Evolutionary conservation across 1,140 invertebrate genomes (phyloP), one percentile per base, ranked within the genome.

Genomic region (Zaprionus gabonicus): DNA sequence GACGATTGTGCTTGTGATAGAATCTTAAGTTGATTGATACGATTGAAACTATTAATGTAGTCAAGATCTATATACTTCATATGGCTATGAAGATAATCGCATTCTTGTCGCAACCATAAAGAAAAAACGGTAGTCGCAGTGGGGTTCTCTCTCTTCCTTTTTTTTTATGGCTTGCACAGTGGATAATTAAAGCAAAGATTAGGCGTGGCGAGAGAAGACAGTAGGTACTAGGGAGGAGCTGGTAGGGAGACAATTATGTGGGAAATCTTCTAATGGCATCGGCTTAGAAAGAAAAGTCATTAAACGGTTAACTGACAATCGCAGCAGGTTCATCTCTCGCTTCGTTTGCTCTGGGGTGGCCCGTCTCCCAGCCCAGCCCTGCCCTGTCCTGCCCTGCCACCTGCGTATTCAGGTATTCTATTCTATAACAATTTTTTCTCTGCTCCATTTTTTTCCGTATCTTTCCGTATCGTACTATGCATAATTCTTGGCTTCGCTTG

Each of bases 261-360:
- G 66, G 84, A 90, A 88, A 90, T 81, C 69, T 71, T 88, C 81
- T 88, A 90, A 88, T 88, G 81, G 71, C 75, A 53, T 66, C 57
- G 15, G 36, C 64, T 68, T 44, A 70, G 31, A 58, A 75, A 69
- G 63, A 85, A 88, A 79, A 90, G 84, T 76, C 84, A 88, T 88
- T 88, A 88, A 88, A 88, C 64, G 78, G 76, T 83, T 78, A 81
- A 82, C 83, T 82, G 68, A 71, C 55, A 82, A 78, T 86, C 75
- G 58, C 80, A 82, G 84, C 46, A 56, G 70, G 70, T 41, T 72
- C 44, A 77, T 49, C 59, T 38, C 12, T 44, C 34, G 38, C 38
- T 51, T 51, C 49, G 60, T 20, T 55, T 55, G 38, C 38, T 60
- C 41, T 74, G 71, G 78, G 84, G 84, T 90, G 84, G 79, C 72